These are phyloP conservation scores for Chymomyza costata DNA, from an alignment of 1,140 invertebrate genomes.

Conservation along the genomic window DNA sequence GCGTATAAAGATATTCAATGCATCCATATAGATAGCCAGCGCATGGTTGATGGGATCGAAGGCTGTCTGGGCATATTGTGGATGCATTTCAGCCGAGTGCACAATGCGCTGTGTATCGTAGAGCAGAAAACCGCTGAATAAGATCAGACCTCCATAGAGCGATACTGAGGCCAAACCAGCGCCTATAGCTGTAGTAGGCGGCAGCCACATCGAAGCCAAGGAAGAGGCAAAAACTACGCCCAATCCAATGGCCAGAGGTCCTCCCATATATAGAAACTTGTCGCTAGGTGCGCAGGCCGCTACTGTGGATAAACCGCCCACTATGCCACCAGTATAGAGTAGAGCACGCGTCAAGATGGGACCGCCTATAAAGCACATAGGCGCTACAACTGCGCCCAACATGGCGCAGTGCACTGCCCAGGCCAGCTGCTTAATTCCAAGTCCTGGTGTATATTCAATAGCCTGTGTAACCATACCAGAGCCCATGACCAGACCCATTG, in stretches of 20 bases:
- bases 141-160: constrained; percentile 94
- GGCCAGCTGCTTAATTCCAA: constrained; percentile 94
- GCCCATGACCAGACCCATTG: constrained; percentile 92
- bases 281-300: constrained; percentile 98
- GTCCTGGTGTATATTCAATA: constrained; percentile 87
- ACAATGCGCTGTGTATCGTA: constrained; percentile 97
- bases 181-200: constrained; percentile 91
- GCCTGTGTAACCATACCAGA: constrained; percentile 86
- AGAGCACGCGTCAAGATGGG: constrained; percentile 91
- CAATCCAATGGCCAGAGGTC: constrained; percentile 94
- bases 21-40: constrained; percentile 95
- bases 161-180: constrained; percentile 92
- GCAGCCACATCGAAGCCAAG: constrained; percentile 92
- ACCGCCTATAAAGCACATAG: constrained; percentile 92
- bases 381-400: constrained; percentile 95
- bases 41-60: constrained; percentile 98
- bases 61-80: constrained; percentile 79
- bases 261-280: constrained; percentile 95
- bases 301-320: constrained; percentile 93
- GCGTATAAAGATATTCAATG: constrained; percentile 97
- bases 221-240: constrained; percentile 96
- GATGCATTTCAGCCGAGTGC: constrained; percentile 88
- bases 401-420: constrained; percentile 93
- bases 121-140: constrained; percentile 94
- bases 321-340: constrained; percentile 95